Evolutionary conservation across 2,797 vertebrate genomes (phyloP), one percentile per base, ranked within the genome.

Genomic region (Esox lucius): DNA sequence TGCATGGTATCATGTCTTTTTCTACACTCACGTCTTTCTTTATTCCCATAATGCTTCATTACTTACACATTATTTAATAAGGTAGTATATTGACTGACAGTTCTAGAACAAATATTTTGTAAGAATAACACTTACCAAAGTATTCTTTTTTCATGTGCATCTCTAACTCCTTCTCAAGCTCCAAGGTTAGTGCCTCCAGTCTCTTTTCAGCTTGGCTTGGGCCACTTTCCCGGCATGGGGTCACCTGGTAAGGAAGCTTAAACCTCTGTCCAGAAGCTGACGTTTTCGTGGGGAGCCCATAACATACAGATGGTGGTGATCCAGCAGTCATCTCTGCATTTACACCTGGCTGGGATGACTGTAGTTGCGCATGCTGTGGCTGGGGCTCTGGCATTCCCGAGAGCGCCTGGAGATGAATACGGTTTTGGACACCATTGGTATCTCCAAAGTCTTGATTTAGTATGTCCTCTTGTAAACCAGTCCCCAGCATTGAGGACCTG

Each of bases 61-160:
- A 28, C 13, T 12, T 26, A 64, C 11, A 64, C 39, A 42, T 42
- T 42, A 42, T 42, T 42, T 42, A 42, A 9, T 42, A 42, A 5
- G 1, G 9, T 42, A 42, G 39, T 42, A 42, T 42, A 42, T 42
- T 42, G 39, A 9, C 39, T 6, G 39, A 42, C 39, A 42, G 39
- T 42, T 42, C 39, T 42, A 42, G 5, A 42, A 42, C 4, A 42
- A 6, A 42, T 42, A 42, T 42, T 42, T 6, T 42, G n/a, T 7
- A 56, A 12, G 42, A 35, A 11, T 46, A 33, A 31, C 26, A 91
- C 96, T 95, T 93, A 99, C 98, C 98, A 80, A 98, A 99, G 88
- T 98, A 99, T 76, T 99, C 98, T 87, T 97, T 97, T 86, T 98
- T 97, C 90, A 96, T 95, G 92, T 97, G 97, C 93, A 97, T 94